Conservation (phyloP, 2,797 vertebrate genomes). For the Anabacerthia variegaticeps region DNA sequence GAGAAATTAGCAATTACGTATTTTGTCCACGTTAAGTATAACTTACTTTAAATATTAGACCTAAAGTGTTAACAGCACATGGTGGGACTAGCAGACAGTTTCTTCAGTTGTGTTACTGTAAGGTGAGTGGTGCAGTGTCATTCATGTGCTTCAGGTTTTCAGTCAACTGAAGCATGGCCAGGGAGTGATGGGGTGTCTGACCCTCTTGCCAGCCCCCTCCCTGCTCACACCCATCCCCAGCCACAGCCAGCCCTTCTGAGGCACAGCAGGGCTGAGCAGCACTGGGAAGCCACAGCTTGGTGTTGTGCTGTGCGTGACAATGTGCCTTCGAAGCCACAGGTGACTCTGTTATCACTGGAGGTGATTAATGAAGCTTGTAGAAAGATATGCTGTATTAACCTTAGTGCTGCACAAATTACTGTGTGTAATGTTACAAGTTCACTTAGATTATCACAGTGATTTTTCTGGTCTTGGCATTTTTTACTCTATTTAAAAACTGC, state of each 20-base stretch:
- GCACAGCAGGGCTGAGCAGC: not conserved
- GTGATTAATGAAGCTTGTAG: not conserved
- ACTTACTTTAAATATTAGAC: not conserved
- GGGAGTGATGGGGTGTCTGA: not conserved
- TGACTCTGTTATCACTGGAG: not conserved
- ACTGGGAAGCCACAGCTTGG: not conserved
- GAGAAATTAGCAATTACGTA: not conserved
- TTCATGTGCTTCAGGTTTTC: not conserved
- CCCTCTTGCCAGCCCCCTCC: not conserved
- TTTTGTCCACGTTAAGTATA: not conserved
- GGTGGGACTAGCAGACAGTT: not conserved
- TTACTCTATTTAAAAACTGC: not conserved
- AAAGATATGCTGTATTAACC: not conserved
- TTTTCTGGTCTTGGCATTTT: not conserved
- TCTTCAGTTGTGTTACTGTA: not conserved
- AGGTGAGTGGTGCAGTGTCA: not conserved
- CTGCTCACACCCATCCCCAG: not conserved
- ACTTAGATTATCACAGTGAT: not conserved
- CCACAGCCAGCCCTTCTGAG: not conserved
- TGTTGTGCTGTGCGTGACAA: not conserved
- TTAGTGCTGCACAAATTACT: not conserved
- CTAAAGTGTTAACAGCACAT: not conserved
- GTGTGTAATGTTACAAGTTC: not conserved
- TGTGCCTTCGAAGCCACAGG: not conserved
- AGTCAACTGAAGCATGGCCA: not conserved